Evolutionary conservation across 2,113 vertebrate species (phyloP).

Genomic region (Eurystomus gularis): DNA sequence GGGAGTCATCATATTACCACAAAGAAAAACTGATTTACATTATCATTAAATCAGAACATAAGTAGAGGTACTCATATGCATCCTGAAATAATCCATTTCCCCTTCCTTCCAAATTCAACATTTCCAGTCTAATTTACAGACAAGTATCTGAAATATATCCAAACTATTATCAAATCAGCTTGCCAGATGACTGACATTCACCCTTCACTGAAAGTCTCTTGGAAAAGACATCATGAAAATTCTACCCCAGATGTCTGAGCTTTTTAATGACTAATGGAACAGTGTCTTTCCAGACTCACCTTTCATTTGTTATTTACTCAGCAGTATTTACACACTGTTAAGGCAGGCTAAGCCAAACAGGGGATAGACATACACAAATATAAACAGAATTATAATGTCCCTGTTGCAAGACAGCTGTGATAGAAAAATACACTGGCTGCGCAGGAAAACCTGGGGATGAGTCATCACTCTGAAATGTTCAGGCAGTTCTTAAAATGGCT

Average conservation of each 20-base stretch:
- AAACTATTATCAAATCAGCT: slow-evolving; percentile 29
- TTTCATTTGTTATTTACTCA: slow-evolving; percentile 62
- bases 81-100: not conserved
- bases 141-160: slow-evolving; percentile 21
- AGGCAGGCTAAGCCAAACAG: slow-evolving; percentile 11
- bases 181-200: slow-evolving; percentile 10
- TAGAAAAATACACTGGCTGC: not conserved
- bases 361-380: not conserved
- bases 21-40: not conserved
- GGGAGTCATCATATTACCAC: not conserved
- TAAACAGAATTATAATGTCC: not conserved
- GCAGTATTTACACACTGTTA: slow-evolving; percentile 38
- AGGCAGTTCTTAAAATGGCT: slow-evolving; percentile 24
- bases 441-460: not conserved
- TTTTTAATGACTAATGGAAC: slow-evolving; percentile 33
- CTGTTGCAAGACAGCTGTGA: not conserved
- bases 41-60: not conserved
- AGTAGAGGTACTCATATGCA: not conserved
- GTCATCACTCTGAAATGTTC: not conserved
- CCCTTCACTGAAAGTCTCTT: slow-evolving; percentile 20
- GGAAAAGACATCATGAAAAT: slow-evolving; percentile 19
- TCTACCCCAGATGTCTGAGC: not conserved
- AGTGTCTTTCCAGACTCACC: slow-evolving; percentile 21
- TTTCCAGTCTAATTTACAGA: slow-evolving; percentile 31
- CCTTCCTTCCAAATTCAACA: not conserved